Base-by-base conservation (phyloP, 2,113 vertebrate genomes). In the Taxidea taxus region DNA sequence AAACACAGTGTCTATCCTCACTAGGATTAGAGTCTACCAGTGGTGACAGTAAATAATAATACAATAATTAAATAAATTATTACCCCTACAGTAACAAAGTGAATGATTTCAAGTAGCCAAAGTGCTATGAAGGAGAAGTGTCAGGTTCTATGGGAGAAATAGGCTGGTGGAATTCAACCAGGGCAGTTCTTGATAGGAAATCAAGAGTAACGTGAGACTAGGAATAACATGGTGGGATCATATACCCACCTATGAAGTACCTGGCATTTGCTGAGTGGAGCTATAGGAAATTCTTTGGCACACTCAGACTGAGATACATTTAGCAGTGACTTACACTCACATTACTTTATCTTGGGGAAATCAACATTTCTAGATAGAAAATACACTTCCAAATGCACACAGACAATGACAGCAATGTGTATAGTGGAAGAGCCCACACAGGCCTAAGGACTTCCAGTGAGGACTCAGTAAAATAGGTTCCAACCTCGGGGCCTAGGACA, bases 291-390 rank as follows among this genome's bases (percentile, higher is more conserved):
- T 54, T 90, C 21, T 58, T 85, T 68, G 16, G 31, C 9, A 72
- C 72, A 74, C 6, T 83, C 29, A 88, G n/a, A 74, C 27, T 51
- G 31, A 54, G 21, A 9, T 37, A 81, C 58, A 42, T 87, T 72
- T 90, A 51, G 7, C 15, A 64, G 6, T 64, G 34, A 95, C 27
- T 87, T 92, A 12, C 1, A 51, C 27, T 72, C 60, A 80, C 0
- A 58, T 7, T 23, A 75, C 54, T 92, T 74, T 80, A 68, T 85
- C 47, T 54, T 91, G 29, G 25, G 25, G 2, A 92, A 51, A 72
- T 44, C 20, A 34, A 42, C 68, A 97, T 94, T 95, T 93, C 34
- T 89, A 23, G 20, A 68, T 37, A 54, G n/a, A 77, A 91, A 75
- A 78, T 66, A 74, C 0, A 42, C 39, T 56, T 72, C 13, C 34